Conservation (phyloP, 2,888 invertebrate species). For the Mimas tiliae region DNA sequence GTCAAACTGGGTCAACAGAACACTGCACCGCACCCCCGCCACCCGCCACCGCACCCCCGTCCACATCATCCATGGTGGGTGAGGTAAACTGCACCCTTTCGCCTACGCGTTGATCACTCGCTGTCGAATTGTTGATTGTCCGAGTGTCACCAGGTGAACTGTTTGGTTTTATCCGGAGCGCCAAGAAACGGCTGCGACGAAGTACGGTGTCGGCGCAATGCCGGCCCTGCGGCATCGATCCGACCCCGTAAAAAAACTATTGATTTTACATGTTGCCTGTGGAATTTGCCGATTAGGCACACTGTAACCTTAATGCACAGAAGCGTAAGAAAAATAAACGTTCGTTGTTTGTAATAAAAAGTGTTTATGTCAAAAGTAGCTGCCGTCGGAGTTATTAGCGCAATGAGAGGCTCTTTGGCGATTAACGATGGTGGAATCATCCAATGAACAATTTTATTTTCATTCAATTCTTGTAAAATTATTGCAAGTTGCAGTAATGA, state of each 20-base stretch:
- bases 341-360: slow-evolving; percentile 32
- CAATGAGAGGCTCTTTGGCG: slow-evolving; percentile 14
- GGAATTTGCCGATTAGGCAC: slow-evolving; percentile 31
- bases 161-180: not conserved
- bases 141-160: not conserved
- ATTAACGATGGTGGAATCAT: slow-evolving; percentile 26
- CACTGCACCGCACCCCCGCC: slow-evolving; percentile 54
- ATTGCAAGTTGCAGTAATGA: too few relatives aligned
- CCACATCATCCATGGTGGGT: slow-evolving; percentile 5
- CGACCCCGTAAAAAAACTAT: slow-evolving; percentile 36
- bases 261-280: slow-evolving; percentile 35
- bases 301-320: slow-evolving; percentile 21
- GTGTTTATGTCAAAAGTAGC: slow-evolving; percentile 30
- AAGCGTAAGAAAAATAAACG: slow-evolving; percentile 29
- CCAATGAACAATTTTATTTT: not conserved
- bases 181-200: not conserved
- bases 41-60: slow-evolving; percentile 36
- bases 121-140: not conserved
- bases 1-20: slow-evolving; percentile 70
- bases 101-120: not conserved
- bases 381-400: slow-evolving; percentile 22
- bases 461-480: too few relatives aligned
- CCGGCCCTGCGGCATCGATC: slow-evolving; percentile 24
- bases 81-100: not conserved
- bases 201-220: not conserved